Percentiles rank a stretch among this genome's conserved stretches.
phyloP scores from a whole-genome alignment of 2,113 vertebrate genomes.

The Rhinogobius similis region DNA sequence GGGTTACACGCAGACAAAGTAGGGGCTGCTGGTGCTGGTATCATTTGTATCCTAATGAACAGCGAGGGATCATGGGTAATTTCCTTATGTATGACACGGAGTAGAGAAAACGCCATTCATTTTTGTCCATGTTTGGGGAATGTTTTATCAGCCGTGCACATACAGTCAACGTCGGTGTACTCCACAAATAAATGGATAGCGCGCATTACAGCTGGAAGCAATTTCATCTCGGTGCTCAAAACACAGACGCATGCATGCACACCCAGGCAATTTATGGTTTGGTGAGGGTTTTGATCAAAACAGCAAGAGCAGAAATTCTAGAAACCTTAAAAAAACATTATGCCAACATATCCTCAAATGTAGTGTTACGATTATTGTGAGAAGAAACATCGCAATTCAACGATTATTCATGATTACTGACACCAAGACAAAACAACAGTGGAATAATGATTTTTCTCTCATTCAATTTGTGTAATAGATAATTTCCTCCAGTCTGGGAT shows the following conservation, averaged over 20 bases:
- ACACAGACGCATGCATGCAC: constrained; percentile 20
- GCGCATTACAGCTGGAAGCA: constrained; percentile 66
- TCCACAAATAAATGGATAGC: constrained; percentile 58
- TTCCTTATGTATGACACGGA: constrained; percentile 63
- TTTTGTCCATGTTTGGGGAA: constrained; percentile 62
- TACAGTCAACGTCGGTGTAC: constrained; percentile 77
- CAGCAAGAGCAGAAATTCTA: neutral
- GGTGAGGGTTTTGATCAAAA: neutral
- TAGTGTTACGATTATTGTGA: too few species aligned
- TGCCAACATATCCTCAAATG: neutral
- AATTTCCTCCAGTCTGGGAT: too few species aligned
- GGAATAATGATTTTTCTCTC: too few species aligned
- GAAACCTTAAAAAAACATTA: neutral
- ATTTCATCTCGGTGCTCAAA: constrained; percentile 49
- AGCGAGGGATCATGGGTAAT: constrained; percentile 50
- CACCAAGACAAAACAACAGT: too few species aligned
- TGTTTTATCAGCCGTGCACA: constrained; percentile 75
- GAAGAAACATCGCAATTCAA: too few species aligned
- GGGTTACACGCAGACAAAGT: constrained; percentile 31
- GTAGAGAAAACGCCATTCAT: constrained; percentile 65
- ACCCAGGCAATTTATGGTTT: constrained; percentile 28
- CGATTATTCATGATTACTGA: too few species aligned
- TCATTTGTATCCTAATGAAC: constrained; percentile 72
- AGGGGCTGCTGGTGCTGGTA: constrained; percentile 54
- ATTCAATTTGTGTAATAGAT: too few species aligned